These are phyloP conservation scores for Trichacis sp. DNA, from an alignment of 2,888 invertebrate species.

Conservation along the genomic window DNA sequence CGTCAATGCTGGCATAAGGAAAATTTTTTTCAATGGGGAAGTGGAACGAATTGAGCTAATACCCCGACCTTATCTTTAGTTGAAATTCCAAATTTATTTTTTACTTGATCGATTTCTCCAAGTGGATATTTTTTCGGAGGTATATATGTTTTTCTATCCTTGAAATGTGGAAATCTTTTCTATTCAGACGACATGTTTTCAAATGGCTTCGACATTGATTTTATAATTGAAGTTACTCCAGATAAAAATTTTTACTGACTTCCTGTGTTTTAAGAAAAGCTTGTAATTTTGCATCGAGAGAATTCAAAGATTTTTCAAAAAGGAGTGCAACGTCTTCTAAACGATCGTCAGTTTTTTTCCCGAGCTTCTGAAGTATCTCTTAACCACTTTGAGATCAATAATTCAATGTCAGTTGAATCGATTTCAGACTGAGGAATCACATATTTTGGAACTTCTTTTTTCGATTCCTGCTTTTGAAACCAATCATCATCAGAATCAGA, in stretches of 20 bases:
- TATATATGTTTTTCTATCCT: conserved; percentile 1
- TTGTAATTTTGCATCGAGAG: not conserved
- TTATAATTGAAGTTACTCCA: not conserved
- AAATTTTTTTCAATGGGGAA: too few relatives aligned
- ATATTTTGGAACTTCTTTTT: too few relatives aligned
- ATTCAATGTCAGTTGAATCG: not conserved
- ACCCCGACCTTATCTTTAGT: not conserved
- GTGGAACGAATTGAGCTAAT: conserved; percentile 1
- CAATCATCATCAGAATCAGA: too few relatives aligned
- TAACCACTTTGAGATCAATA: not conserved
- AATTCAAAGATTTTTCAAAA: not conserved
- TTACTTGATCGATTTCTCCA: conserved; percentile 3
- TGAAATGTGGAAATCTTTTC: conserved; percentile 8
- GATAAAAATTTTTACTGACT: not conserved
- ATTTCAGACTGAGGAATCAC: too few relatives aligned
- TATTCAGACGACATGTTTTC: not conserved
- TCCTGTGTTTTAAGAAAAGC: not conserved
- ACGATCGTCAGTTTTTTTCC: not conserved
- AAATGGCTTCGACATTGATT: not conserved
- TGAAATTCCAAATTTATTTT: not conserved
- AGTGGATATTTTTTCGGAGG: not conserved
- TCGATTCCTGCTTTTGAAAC: too few relatives aligned
- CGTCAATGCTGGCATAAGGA: too few relatives aligned
- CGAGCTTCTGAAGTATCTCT: not conserved
- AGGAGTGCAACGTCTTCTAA: not conserved